Percentiles rank a stretch among this genome's conserved stretches.
Evolutionary conservation across 2,888 invertebrate species (phyloP).

Genomic region (Oeneis ivallda): DNA sequence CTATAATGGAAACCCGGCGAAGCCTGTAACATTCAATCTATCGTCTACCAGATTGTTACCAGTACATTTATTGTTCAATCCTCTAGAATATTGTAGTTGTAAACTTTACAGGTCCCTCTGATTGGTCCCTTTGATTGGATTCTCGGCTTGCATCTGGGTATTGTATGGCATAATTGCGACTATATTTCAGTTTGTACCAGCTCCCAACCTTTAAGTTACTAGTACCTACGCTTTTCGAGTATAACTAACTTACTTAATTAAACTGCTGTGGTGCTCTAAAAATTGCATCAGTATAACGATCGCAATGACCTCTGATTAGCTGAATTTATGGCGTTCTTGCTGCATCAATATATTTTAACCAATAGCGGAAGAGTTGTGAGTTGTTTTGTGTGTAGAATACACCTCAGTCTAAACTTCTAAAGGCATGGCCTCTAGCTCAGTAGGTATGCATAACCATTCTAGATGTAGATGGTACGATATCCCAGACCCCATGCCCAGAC

Average conservation of each 20-base stretch:
- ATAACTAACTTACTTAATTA: background rate
- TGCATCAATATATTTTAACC: too few relatives aligned
- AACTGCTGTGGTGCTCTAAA: too few relatives aligned
- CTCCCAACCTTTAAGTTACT: slow-evolving; percentile 2
- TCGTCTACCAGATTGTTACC: background rate
- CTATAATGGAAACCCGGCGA: background rate
- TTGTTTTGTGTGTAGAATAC: too few relatives aligned
- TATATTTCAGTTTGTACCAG: slow-evolving; percentile 5
- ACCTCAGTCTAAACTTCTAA: too few relatives aligned
- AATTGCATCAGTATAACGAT: too few relatives aligned
- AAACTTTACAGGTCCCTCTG: slow-evolving; percentile 21
- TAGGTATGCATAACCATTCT: too few relatives aligned
- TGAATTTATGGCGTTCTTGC: too few relatives aligned
- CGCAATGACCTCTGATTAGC: too few relatives aligned
- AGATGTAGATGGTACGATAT: background rate
- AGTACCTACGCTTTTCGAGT: background rate
- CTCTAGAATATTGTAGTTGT: slow-evolving; percentile 23
- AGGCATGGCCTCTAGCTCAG: too few relatives aligned
- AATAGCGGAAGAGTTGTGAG: too few relatives aligned
- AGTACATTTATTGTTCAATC: slow-evolving; percentile 24
- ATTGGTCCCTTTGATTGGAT: slow-evolving; percentile 25
- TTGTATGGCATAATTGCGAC: slow-evolving; percentile 6
- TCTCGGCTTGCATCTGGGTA: slow-evolving; percentile 10
- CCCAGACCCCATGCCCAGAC: background rate
- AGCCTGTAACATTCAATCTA: background rate